These are phyloP conservation scores for Drosophila auraria DNA, from an alignment of 1,140 invertebrate species.

Conservation along the genomic window DNA sequence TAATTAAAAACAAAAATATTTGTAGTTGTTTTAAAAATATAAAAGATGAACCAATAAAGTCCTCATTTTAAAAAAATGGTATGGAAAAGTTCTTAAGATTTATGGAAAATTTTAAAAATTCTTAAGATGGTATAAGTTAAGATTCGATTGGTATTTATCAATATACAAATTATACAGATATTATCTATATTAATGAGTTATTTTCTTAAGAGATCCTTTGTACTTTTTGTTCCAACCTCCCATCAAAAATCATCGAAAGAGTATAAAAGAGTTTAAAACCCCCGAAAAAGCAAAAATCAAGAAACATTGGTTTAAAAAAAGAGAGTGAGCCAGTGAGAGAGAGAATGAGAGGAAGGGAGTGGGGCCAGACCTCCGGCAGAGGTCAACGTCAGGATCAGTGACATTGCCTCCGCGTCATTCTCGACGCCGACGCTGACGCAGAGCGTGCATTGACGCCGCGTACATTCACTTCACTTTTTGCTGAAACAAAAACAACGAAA, in stretches of 20 bases:
- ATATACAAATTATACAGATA: no score
- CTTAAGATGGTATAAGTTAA: no score
- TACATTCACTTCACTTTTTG: constrained; percentile 45
- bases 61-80: no score
- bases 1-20: no score
- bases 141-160: no score
- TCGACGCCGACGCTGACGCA: constrained; percentile 25
- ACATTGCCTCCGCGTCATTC: constrained; percentile 50
- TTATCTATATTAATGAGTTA: no score
- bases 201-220: background rate
- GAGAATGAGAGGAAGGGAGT: constrained; percentile 19
- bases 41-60: no score
- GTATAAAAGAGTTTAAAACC: constrained; percentile 7
- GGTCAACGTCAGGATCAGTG: constrained; percentile 55
- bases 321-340: background rate
- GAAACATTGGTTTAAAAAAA: constrained; percentile 2
- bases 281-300: background rate
- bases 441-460: constrained; percentile 51
- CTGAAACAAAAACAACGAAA: constrained; percentile 35
- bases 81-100: no score
- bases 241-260: background rate
- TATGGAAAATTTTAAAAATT: no score
- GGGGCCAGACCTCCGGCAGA: constrained; percentile 44
- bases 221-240: background rate
- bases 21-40: no score